Evolutionary conservation across 1,140 invertebrate genomes (phyloP), one percentile per base, ranked within the genome.

Genomic region (Platyscapa corneri): DNA sequence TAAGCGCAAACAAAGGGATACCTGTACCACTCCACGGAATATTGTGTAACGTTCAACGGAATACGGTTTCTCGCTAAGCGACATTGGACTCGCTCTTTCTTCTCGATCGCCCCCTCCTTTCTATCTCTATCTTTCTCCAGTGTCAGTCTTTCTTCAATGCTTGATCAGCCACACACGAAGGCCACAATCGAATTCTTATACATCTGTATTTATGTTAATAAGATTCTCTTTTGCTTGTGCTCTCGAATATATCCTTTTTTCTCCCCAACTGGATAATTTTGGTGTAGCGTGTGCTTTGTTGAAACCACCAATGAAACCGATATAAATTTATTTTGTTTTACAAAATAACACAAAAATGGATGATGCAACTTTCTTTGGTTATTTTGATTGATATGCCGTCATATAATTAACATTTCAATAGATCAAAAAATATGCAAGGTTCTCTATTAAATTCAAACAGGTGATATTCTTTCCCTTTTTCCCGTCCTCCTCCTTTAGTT

Each of bases 1-100:
- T 39, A n/a, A 27, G 37, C 49, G 65, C 49, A 64, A 72, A 85
- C 84, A 85, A 85, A 85, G 70, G 72, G 78, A 79, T 81, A 80
- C n/a, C 7, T 37, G 56, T 70, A 27, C 76, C 65, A 78, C 77
- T 82, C 60, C 2, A 46, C 10, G 81, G 85, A 90, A 90, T 90
- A 90, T 90, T 89, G 88, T 89, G 89, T 90, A 87, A 90, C 89
- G 85, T 85, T 86, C 37, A 88, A 86, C 81, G 86, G 90, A 89
- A 89, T 90, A 89, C 77, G 76, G 87, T 90, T 89, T 88, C 88
- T 78, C n/a, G 64, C 70, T 67, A 74, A 83, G 72, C 74, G 86
- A 88, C 84, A 87, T 78, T 84, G 84, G 53, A 70, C 70, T 78
- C 46, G 39, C 27, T 67, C 34, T 42, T 42, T 49, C 27, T 10